These are phyloP conservation scores for Plagiodera versicolora DNA, from an alignment of 2,888 invertebrate species.

Conservation along the genomic window DNA sequence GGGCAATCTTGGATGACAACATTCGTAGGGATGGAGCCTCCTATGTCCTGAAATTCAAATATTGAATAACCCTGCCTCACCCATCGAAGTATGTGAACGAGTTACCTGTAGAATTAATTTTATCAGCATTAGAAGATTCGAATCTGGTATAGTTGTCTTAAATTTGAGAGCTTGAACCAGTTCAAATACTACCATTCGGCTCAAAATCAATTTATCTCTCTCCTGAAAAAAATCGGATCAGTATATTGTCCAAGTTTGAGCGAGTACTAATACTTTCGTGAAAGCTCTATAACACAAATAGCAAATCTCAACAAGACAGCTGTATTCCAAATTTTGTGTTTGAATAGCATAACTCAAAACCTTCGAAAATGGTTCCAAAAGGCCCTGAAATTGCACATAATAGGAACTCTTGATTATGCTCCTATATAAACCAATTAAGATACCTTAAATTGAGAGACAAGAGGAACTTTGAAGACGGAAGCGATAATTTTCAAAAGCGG, in stretches of 20 bases:
- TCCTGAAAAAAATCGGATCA: slow-evolving; percentile 61
- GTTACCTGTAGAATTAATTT: slow-evolving; percentile 80
- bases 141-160: slow-evolving; percentile 91
- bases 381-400: slow-evolving; percentile 60
- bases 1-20: slow-evolving; percentile 65
- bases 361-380: slow-evolving; percentile 95
- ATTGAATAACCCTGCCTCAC: background rate
- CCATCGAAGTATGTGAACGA: slow-evolving; percentile 6
- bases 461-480: slow-evolving; percentile 80
- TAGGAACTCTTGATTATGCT: no score
- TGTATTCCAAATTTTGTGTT: slow-evolving; percentile 79
- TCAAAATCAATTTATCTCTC: slow-evolving; percentile 89
- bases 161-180: slow-evolving; percentile 94
- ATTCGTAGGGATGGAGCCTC: slow-evolving; percentile 82
- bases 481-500: slow-evolving; percentile 76
- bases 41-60: slow-evolving; percentile 69
- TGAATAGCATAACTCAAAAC: slow-evolving; percentile 91
- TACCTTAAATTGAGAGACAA: slow-evolving; percentile 79
- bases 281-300: slow-evolving; percentile 89
- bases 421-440: no score
- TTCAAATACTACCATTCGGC: slow-evolving; percentile 90
- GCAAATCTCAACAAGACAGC: slow-evolving; percentile 82
- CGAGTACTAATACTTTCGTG: slow-evolving; percentile 61
- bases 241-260: background rate
- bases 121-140: slow-evolving; percentile 89